These are phyloP conservation scores for Actinopyga echinites DNA, from an alignment of 53 echinoderm and acorn worm species.

Conservation along the genomic window DNA sequence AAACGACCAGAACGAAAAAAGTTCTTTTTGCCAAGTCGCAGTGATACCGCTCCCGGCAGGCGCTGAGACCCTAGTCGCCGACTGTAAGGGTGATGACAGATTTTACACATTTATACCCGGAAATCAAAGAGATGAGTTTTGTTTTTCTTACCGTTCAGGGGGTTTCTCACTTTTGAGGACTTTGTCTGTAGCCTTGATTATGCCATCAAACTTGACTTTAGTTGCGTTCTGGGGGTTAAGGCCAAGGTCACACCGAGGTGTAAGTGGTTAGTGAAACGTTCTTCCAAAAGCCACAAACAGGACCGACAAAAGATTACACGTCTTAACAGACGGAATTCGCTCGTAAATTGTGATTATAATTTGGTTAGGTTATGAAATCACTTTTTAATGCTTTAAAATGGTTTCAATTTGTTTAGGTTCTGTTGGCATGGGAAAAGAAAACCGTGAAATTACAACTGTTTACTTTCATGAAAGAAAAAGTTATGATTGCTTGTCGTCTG, in stretches of 20 bases:
- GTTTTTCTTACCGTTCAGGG: not conserved
- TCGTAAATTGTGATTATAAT: conserved; percentile 14
- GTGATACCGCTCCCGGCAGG: not conserved
- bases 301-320: conserved; percentile 30
- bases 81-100: conserved; percentile 32
- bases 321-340: conserved; percentile 7
- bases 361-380: conserved; percentile 39
- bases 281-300: conserved; percentile 18
- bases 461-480: conserved; percentile 6
- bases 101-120: conserved; percentile 28
- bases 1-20: not conserved
- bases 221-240: not conserved
- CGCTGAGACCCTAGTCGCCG: conserved; percentile 17
- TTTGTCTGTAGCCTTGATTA: not conserved
- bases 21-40: not conserved
- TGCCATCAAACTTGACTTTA: conserved; percentile 1
- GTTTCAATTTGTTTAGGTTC: not conserved
- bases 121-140: not conserved
- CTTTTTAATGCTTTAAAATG: not conserved
- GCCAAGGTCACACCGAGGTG: conserved; percentile 29
- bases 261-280: conserved; percentile 17
- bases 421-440: not conserved
- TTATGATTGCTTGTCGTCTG: conserved; percentile 23
- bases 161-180: not conserved
- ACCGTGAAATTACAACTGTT: conserved; percentile 14